Base-by-base conservation (phyloP, 2,797 vertebrate species). In the Jordanella pulchra region DNA sequence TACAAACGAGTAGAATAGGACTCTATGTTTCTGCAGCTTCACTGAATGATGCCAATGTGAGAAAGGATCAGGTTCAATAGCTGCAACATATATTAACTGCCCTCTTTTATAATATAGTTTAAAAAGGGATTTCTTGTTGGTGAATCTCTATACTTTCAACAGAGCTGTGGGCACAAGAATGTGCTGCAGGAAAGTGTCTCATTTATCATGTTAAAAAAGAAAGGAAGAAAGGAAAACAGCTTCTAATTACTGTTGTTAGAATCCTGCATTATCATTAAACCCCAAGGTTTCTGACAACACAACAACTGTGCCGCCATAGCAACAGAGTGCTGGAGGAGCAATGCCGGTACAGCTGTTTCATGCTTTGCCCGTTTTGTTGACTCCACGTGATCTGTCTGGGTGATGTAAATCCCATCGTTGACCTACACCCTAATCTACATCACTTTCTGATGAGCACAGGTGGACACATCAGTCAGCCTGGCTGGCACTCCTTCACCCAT, bases 241-340 rank as follows among this genome's bases (percentile, higher is more conserved):
- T 75, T 72, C 69, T 86, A 90, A 94, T 91, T 90, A 87, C 84
- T 13, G 4, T 75, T 71, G 80, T 88, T 84, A 69, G 58, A 90
- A 67, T 63, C 77, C 70, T 68, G 73, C 79, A 85, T 89, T 88
- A 87, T 90, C 85, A 86, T 86, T 89, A 87, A 83, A 81, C 83
- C 66, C 58, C 81, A 79, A 80, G 75, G 82, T 85, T 89, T 89
- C 81, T 87, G 84, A 89, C 85, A 85, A 82, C 79, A 83, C 82
- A 82, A 88, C 87, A 89, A 84, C 82, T 71, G 72, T n/a, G 87
- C 80, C 85, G 80, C 87, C 89, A 91, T 89, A 81, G 89, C 76
- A 92, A 93, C 86, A 23, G 75, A 32, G 71, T 17, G 74, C 63
- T 47, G 18, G 65, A 80, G 67, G 75, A 68, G 65, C 70, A 67